Conservation (phyloP, 1,140 invertebrate genomes). For the Cardiocondyla obscurior region DNA sequence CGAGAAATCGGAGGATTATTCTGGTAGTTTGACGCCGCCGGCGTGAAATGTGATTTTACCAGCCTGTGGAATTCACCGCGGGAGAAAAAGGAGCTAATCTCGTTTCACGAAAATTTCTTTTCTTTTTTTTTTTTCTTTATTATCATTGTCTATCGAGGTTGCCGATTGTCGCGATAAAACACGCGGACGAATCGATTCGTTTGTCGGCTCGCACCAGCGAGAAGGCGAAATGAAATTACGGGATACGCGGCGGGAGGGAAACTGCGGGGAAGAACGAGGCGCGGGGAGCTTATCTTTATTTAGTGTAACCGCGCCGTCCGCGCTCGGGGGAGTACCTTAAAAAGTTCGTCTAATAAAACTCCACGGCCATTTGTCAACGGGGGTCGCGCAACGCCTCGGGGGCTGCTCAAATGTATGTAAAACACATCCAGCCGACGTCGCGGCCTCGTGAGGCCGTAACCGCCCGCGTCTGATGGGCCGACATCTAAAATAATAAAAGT, state of each 20-base stretch:
- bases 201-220: no score
- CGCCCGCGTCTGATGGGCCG: slow-evolving; percentile 73
- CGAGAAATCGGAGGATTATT: slow-evolving; percentile 53
- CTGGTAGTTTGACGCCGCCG: slow-evolving; percentile 5
- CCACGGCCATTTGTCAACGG: slow-evolving; percentile 81
- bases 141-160: not conserved
- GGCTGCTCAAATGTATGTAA: slow-evolving; percentile 81
- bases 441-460: slow-evolving; percentile 68
- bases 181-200: not conserved
- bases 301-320: slow-evolving; percentile 67
- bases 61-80: not conserved
- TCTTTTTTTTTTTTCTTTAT: not conserved
- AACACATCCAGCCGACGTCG: slow-evolving; percentile 76
- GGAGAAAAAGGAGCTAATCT: not conserved
- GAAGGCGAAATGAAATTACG: slow-evolving; percentile 5
- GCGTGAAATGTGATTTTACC: slow-evolving; percentile 23
- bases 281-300: slow-evolving; percentile 81
- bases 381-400: slow-evolving; percentile 49
- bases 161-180: not conserved
- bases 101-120: not conserved
- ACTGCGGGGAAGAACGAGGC: slow-evolving; percentile 33
- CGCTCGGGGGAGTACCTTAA: slow-evolving; percentile 68
- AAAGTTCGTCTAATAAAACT: slow-evolving; percentile 82
- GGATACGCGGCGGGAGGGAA: not conserved
- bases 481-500: slow-evolving; percentile 85